Conservation (phyloP, 2,797 vertebrate species). For the Sebastes kiyomatsui region DNA sequence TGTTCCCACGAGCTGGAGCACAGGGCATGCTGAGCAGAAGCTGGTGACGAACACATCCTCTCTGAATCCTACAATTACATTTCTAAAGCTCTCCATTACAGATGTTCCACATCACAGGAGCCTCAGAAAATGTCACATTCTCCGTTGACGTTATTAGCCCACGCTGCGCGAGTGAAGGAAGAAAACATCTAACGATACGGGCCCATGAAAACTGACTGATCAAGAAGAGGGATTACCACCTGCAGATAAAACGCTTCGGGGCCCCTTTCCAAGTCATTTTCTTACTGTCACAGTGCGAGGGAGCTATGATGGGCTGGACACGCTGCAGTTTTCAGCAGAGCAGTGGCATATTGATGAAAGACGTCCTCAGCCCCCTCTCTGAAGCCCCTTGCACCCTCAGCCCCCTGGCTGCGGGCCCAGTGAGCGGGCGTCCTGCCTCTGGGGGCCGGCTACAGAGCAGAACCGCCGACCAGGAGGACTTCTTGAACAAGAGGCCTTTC, state of each 20-base stretch:
- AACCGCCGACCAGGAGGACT: conserved; percentile 12
- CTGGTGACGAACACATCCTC: conserved; percentile 7
- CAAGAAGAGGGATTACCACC: conserved; percentile 36
- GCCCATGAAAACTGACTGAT: conserved; percentile 18
- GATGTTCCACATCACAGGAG: conserved; percentile 44
- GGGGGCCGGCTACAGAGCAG: conserved; percentile 33
- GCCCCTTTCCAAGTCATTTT: conserved; percentile 29
- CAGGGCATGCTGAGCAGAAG: conserved; percentile 9
- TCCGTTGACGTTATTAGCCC: conserved; percentile 26
- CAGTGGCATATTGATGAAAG: conserved; percentile 73
- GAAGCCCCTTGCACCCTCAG: conserved; percentile 53
- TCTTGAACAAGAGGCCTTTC: conserved; percentile 58
- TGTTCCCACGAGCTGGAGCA: conserved; percentile 1
- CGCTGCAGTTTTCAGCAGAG: conserved; percentile 64
- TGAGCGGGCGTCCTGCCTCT: conserved; percentile 31
- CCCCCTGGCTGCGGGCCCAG: conserved; percentile 51
- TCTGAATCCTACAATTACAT: conserved; percentile 48
- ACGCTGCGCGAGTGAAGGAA: conserved; percentile 9
- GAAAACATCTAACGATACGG: background rate
- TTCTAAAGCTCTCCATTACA: conserved; percentile 28
- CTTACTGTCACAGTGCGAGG: conserved; percentile 16
- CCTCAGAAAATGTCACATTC: conserved; percentile 36
- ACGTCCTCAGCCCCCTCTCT: conserved; percentile 59
- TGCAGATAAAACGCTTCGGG: conserved; percentile 52
- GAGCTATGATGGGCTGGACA: conserved; percentile 30